A percentile compares a stretch with the other conserved stretches of the same genome.
Evolutionary conservation across 2,797 vertebrate genomes (phyloP).

Genomic region (Iguana delicatissima): DNA sequence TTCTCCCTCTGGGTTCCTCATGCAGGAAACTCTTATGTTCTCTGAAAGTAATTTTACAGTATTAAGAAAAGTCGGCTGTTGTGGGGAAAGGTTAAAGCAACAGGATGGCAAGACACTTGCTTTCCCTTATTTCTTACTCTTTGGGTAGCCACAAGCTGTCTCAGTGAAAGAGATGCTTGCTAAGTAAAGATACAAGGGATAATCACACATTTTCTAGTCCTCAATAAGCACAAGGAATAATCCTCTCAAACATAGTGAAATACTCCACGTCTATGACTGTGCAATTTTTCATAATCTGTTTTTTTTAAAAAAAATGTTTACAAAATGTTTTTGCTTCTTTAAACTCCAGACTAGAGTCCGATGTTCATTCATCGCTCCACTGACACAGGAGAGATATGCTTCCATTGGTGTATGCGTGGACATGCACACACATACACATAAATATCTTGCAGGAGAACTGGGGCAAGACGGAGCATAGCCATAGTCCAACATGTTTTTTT

Average conservation of each 20-base stretch:
- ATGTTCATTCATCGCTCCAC: no score
- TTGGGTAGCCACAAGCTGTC: no score
- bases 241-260: no score
- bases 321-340: no score
- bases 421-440: neutral
- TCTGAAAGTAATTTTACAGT: neutral
- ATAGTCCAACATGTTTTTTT: no score
- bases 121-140: neutral
- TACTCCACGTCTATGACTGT: no score
- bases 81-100: neutral
- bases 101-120: neutral
- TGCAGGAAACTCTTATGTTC: constrained; percentile 19
- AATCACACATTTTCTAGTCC: neutral
- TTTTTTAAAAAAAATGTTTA: no score
- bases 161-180: neutral
- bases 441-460: no score
- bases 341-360: no score
- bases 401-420: neutral
- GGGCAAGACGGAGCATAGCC: neutral
- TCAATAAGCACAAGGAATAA: no score
- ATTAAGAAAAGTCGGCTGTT: constrained; percentile 19
- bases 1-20: constrained; percentile 48
- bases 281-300: no score
- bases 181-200: neutral
- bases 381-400: no score